Percentiles rank a stretch among this genome's conserved stretches.
phyloP scores from a whole-genome alignment of 2,113 vertebrate species.

The Syngnathus scovelli region DNA sequence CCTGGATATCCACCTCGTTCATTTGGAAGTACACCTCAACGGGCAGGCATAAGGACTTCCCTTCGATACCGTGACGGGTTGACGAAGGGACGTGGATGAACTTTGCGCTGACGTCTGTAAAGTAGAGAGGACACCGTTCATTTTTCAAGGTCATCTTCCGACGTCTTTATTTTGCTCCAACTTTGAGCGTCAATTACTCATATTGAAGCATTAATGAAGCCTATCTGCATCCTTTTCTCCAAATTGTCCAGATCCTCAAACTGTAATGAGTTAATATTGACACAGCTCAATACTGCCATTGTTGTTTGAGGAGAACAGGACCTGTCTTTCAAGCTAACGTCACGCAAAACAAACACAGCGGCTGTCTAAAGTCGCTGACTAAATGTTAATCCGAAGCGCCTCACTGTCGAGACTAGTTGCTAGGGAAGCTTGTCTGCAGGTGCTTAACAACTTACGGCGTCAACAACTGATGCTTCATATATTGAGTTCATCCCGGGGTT shows the following conservation, averaged over 20 bases:
- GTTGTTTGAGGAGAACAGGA: slow-evolving; percentile 43
- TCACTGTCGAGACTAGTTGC: slow-evolving; percentile 24
- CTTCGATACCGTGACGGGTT: slow-evolving; percentile 49
- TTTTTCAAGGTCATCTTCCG: too few species aligned
- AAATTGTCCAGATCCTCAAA: slow-evolving; percentile 52
- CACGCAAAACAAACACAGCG: slow-evolving; percentile 56
- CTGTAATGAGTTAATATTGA: slow-evolving; percentile 68
- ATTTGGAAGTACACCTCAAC: slow-evolving; percentile 56
- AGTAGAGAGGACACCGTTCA: not conserved
- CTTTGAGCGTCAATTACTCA: not conserved
- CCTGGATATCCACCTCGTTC: slow-evolving; percentile 59
- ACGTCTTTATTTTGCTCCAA: not conserved
- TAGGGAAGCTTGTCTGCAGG: slow-evolving; percentile 16
- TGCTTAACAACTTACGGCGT: not conserved
- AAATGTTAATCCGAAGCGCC: slow-evolving; percentile 26
- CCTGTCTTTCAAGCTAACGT: slow-evolving; percentile 47
- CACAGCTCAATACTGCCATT: slow-evolving; percentile 37
- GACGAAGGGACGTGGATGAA: slow-evolving; percentile 44
- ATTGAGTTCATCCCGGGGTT: not conserved
- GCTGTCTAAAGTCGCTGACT: slow-evolving; percentile 32
- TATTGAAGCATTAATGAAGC: not conserved
- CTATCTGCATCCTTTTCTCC: slow-evolving; percentile 4
- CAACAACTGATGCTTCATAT: not conserved
- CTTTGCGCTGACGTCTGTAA: slow-evolving; percentile 30
- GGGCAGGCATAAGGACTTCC: slow-evolving; percentile 49